These are phyloP conservation scores for Aplysina aerophoba DNA, from an alignment of 37 sponge, comb jelly and placozoan genomes.

Conservation along the genomic window DNA sequence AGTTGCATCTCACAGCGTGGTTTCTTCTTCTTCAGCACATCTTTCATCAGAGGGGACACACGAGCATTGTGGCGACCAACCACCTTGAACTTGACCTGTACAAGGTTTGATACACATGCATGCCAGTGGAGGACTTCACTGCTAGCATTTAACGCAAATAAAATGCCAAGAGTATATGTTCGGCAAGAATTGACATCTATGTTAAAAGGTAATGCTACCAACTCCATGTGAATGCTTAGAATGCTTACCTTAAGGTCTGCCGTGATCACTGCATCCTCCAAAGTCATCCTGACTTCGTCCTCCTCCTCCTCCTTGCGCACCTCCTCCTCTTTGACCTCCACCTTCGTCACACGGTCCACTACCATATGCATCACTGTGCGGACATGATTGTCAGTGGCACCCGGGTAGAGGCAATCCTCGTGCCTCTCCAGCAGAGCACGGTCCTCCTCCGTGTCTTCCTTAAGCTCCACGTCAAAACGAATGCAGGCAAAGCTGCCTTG, in stretches of 20 bases:
- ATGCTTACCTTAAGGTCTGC: too few species aligned
- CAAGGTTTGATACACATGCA: neutral
- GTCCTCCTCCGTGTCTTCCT: neutral
- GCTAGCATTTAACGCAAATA: too few species aligned
- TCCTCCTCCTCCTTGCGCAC: too few species aligned
- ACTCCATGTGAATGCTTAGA: too few species aligned
- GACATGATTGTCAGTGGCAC: neutral
- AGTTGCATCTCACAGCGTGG: neutral
- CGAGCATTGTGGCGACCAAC: neutral
- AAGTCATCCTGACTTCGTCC: too few species aligned
- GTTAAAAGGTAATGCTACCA: too few species aligned
- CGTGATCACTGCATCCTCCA: too few species aligned
- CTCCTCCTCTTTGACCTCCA: neutral
- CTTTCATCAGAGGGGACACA: conserved; percentile 21
- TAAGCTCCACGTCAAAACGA: conserved; percentile 50
- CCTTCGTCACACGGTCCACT: conserved; percentile 18
- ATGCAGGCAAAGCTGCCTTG: conserved; percentile 67
- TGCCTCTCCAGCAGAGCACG: neutral
- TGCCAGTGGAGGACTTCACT: too few species aligned
- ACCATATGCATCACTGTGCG: conserved; percentile 71
- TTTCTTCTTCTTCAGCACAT: neutral
- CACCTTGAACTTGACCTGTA: conserved; percentile 7
- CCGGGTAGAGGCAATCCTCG: neutral
- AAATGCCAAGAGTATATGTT: too few species aligned
- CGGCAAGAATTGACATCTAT: too few species aligned